A percentile compares a stretch with the other conserved stretches of the same genome.
Evolutionary conservation across 2,797 vertebrate species (phyloP).

Genomic region (Catostomus latipinnis): DNA sequence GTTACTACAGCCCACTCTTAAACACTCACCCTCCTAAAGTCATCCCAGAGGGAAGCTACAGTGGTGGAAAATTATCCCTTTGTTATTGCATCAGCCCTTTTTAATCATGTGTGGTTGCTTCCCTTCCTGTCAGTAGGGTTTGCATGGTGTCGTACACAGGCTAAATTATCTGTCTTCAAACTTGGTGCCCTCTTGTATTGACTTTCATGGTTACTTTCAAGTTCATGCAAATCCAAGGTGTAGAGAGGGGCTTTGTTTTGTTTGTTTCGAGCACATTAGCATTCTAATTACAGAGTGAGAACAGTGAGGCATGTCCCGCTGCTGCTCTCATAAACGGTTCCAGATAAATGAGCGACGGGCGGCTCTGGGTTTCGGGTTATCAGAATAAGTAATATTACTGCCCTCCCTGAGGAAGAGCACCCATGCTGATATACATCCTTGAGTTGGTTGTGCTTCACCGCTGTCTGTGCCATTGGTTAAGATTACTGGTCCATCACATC

Average conservation of each 20-base stretch:
- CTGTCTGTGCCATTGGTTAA: conserved; percentile 11
- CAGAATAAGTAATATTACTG: conserved; percentile 31
- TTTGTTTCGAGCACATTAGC: conserved; percentile 46
- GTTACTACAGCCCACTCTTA: conserved; percentile 29
- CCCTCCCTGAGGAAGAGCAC: conserved; percentile 37
- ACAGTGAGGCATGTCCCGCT: not conserved
- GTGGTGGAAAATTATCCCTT: conserved; percentile 12
- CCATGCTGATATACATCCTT: conserved; percentile 39
- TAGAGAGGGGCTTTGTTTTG: conserved; percentile 31
- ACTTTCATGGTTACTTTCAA: conserved; percentile 41
- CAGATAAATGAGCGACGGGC: conserved; percentile 50
- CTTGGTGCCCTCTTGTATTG: conserved; percentile 23
- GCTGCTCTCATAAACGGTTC: conserved; percentile 27
- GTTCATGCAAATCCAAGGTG: conserved; percentile 41
- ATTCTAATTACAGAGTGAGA: conserved; percentile 44
- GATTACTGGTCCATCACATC: not conserved
- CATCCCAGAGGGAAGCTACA: conserved; percentile 36
- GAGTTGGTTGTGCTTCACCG: not conserved
- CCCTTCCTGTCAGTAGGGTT: not conserved
- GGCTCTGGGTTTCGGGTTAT: conserved; percentile 30
- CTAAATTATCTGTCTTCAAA: conserved; percentile 15
- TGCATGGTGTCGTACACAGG: not conserved
- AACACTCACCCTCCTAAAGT: conserved; percentile 32
- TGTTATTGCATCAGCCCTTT: conserved; percentile 16
- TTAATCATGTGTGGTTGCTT: not conserved